Evolutionary conservation across 2,888 invertebrate genomes (phyloP).

Genomic region (Frankliniella fusca): DNA sequence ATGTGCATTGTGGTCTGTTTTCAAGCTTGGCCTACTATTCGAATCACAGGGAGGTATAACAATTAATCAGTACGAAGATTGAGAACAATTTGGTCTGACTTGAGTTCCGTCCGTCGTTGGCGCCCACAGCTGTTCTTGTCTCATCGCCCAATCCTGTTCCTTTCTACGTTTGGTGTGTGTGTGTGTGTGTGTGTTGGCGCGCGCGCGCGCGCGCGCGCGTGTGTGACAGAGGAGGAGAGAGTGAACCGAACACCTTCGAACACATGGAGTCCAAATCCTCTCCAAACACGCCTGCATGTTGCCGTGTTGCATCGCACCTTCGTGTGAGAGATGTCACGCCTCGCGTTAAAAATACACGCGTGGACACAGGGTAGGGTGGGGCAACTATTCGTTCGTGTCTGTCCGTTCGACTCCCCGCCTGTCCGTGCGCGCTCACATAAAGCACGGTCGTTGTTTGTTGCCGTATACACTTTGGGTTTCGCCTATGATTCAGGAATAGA

Average conservation of each 20-base stretch:
- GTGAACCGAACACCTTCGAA: neutral
- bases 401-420: neutral
- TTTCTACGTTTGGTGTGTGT: neutral
- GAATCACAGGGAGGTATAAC: no score
- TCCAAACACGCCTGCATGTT: neutral
- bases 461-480: neutral
- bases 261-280: constrained; percentile 13
- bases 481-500: no score
- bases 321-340: constrained; percentile 23
- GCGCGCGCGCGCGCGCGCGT: no score
- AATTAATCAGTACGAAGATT: neutral
- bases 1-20: no score
- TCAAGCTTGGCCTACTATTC: no score
- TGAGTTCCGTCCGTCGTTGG: neutral
- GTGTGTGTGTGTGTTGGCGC: constrained; percentile 6
- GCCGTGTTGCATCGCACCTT: neutral
- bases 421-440: neutral
- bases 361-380: neutral
- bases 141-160: neutral
- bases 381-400: neutral
- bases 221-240: neutral
- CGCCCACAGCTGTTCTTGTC: neutral
- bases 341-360: constrained; percentile 23
- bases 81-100: constrained; percentile 3
- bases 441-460: neutral